phyloP scores from a whole-genome alignment of 2,888 invertebrate genomes.

The Cantharis lateralis region DNA sequence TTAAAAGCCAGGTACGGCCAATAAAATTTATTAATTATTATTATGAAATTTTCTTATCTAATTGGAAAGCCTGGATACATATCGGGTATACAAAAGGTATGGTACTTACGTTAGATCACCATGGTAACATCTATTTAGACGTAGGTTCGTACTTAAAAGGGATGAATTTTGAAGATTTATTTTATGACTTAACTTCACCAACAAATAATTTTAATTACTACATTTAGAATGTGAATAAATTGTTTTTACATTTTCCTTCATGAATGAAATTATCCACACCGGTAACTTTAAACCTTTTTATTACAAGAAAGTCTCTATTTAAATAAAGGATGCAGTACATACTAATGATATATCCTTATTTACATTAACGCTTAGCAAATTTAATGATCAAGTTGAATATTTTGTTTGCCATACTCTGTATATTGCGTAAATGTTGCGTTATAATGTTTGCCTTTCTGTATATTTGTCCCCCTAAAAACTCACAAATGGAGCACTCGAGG shows the following conservation, averaged over 20 bases:
- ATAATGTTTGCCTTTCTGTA: neutral
- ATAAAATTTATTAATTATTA: neutral
- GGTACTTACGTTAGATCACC: neutral
- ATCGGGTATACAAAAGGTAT: neutral
- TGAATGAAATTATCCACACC: neutral
- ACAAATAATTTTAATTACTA: neutral
- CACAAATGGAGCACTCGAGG: too few species aligned
- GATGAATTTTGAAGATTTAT: neutral
- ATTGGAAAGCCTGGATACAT: neutral
- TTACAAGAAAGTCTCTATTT: neutral
- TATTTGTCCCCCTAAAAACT: too few species aligned
- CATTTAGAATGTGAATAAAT: neutral
- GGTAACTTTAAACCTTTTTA: neutral
- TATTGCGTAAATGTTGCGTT: neutral
- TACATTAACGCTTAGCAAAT: neutral
- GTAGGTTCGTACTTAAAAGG: neutral
- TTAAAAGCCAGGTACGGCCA: neutral
- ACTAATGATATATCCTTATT: neutral
- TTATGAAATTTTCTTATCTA: neutral
- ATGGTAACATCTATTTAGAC: neutral
- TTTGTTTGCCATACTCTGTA: neutral
- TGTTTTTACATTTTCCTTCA: neutral
- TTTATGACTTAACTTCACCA: neutral
- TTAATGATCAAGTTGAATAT: neutral
- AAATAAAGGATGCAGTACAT: neutral